Evolutionary conservation across 2,888 invertebrate genomes (phyloP).

Genomic region (Exocentrus adspersus): DNA sequence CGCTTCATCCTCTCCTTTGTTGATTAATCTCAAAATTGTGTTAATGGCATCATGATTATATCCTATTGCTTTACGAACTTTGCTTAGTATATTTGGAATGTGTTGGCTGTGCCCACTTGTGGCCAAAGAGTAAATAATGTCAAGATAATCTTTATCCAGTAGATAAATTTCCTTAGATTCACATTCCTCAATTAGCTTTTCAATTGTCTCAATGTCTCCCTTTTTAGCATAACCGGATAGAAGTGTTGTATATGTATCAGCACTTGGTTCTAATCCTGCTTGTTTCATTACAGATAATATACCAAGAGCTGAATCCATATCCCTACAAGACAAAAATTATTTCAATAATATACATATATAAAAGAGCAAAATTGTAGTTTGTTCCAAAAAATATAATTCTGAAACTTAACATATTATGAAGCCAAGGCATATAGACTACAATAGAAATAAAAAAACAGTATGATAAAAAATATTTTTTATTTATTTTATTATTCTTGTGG

Average conservation of each 20-base stretch:
- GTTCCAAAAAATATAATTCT: too few species aligned
- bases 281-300: slow-evolving; percentile 83
- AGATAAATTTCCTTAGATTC: slow-evolving; percentile 73
- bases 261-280: slow-evolving; percentile 79
- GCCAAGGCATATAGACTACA: too few species aligned
- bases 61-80: slow-evolving; percentile 71
- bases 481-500: too few species aligned
- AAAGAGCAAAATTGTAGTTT: too few species aligned
- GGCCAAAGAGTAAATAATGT: slow-evolving; percentile 76
- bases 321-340: slow-evolving; percentile 68
- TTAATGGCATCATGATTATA: slow-evolving; percentile 83
- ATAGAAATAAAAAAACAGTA: too few species aligned
- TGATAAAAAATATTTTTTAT: too few species aligned
- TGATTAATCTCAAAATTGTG: slow-evolving; percentile 76
- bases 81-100: slow-evolving; percentile 70
- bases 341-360: too few species aligned
- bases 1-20: slow-evolving; percentile 73
- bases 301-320: slow-evolving; percentile 82
- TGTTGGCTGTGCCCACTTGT: slow-evolving; percentile 73
- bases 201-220: slow-evolving; percentile 77
- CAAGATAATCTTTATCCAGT: slow-evolving; percentile 78
- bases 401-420: too few species aligned
- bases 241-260: slow-evolving; percentile 80
- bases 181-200: slow-evolving; percentile 69
- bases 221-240: slow-evolving; percentile 80